Evolutionary conservation across 1,140 invertebrate species (phyloP), one percentile per base, ranked within the genome.

Genomic region (Drosophila trapezifrons): DNA sequence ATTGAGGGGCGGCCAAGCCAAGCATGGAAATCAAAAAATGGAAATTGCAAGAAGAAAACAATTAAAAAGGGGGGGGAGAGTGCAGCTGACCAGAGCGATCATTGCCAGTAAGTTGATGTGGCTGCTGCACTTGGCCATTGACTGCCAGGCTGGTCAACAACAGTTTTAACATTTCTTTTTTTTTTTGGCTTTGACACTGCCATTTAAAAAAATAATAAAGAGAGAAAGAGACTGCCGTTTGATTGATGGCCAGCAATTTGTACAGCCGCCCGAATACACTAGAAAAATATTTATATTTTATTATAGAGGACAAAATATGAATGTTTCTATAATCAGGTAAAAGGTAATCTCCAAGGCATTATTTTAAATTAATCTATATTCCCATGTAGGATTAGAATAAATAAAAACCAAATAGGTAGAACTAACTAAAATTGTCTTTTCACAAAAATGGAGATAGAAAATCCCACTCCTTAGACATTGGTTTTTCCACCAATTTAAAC

Each of bases 1-100:
- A 52, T 74, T 55, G 46, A 72, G 75, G 38, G 51, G 32, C 47
- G 57, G 38, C 40, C 38, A 43, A 54, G 32, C 78, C 55, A 82
- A 73, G 82, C 82, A 78, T 86, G 78, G 65, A 81, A 85, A 81
- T 72, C 58, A 78, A 85, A 52, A 52, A 85, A 76, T 86, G 78
- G 65, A 76, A 85, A 80, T 80, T 71, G 78, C 52, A 51, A 51
- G 65, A 52, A 67, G 58, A 54, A 64, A 80, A 74, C 59, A 71
- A 74, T 70, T 79, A 81, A 67, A 78, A 81, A 32, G 54, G 29
- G 18, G 5, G 17, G 29, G 58, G 60, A 32, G 43, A 60, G 75
- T 63, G 58, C 80, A 83, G 46, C 81, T 84, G 76, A 83, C 76
- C 80, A 84, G 40, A 83, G 80, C 76, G 80, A 79, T 66, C 72